Base-by-base conservation (phyloP, 2,113 vertebrate species). In the Engystomops pustulosus region DNA sequence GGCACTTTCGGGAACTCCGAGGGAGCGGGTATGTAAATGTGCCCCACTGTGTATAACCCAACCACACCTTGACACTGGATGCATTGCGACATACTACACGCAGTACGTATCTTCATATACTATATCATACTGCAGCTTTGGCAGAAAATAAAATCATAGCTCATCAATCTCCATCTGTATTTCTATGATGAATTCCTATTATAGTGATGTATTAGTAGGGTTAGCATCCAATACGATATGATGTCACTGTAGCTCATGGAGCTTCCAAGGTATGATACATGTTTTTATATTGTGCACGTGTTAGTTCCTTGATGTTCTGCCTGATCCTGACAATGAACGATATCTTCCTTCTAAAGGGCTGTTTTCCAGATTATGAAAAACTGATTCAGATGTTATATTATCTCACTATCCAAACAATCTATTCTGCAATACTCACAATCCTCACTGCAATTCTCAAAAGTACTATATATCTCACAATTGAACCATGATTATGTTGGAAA, bases 281-380 rank as follows among this genome's bases (percentile, higher is more conserved):
- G 60, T 25, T 58, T 25, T 55, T 58, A 10, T 58, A 8, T 58
- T 8, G 3, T 58, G 25, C 23, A 58, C 20, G 55, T 58, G n/a
- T 25, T 53, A 47, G 45, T 47, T 51, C n/a, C 20, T 62, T 62
- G 27, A 12, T 60, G 55, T 60, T 27, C 55, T 60, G 3, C 55
- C 23, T 23, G 2, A 18, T 34, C 62, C 15, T 32, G 25, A 67
- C 25, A 68, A 17, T 44, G 8, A 23, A 70, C 44, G 20, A 5
- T 41, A 44, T 70, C 9, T 25, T 25, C 25, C 7, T 14, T 72
- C 38, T 23, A 25, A 25, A n/a, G 36, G 38, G 69, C 38, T 72
- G 20, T 41, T 45, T n/a, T 72, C 69, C 69, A 72, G 69, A 72
- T 45, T 47, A 72, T 72, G 45, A 72, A 41, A 25, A 44, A 72